A percentile compares a stretch with the other conserved stretches of the same genome.
Evolutionary conservation across 2,113 vertebrate species (phyloP).

Genomic region (Amphiprion ocellaris): DNA sequence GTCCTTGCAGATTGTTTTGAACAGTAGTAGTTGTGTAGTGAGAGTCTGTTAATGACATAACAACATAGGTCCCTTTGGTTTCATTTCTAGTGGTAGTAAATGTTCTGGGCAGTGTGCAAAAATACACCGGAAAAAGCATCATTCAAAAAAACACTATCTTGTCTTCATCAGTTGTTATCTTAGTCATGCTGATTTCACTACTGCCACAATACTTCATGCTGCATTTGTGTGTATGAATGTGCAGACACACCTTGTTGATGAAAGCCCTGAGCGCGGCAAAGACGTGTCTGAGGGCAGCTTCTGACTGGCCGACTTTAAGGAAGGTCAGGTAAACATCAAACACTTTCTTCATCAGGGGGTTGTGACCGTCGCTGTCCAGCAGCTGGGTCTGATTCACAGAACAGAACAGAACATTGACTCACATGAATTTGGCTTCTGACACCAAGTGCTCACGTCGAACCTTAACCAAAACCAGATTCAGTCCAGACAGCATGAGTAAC

Average conservation of each 20-base stretch:
- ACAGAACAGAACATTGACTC: background rate
- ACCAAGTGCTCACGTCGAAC: too few relatives aligned
- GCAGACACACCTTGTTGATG: conserved; percentile 90
- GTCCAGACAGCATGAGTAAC: too few relatives aligned
- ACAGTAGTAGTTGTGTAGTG: background rate
- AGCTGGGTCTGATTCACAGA: conserved; percentile 88
- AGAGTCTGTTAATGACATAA: background rate
- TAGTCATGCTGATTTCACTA: background rate
- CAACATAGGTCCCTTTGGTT: background rate
- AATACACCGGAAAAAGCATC: too few relatives aligned
- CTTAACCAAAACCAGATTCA: too few relatives aligned
- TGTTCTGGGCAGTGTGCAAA: background rate
- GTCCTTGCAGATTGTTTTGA: background rate
- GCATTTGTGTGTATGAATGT: background rate
- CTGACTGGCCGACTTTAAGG: conserved; percentile 93
- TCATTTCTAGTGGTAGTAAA: background rate
- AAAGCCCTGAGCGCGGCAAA: conserved; percentile 94
- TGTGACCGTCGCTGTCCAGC: conserved; percentile 93
- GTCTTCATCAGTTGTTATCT: background rate
- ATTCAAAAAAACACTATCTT: background rate
- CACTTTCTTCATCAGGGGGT: conserved; percentile 95
- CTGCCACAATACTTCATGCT: background rate
- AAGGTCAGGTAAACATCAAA: conserved; percentile 96
- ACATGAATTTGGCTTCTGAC: too few relatives aligned
- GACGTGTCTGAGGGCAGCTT: conserved; percentile 91